A percentile compares a stretch with the other conserved stretches of the same genome.
phyloP scores from a whole-genome alignment of 1,140 invertebrate species.

The Pseudomyrmex concolor region DNA sequence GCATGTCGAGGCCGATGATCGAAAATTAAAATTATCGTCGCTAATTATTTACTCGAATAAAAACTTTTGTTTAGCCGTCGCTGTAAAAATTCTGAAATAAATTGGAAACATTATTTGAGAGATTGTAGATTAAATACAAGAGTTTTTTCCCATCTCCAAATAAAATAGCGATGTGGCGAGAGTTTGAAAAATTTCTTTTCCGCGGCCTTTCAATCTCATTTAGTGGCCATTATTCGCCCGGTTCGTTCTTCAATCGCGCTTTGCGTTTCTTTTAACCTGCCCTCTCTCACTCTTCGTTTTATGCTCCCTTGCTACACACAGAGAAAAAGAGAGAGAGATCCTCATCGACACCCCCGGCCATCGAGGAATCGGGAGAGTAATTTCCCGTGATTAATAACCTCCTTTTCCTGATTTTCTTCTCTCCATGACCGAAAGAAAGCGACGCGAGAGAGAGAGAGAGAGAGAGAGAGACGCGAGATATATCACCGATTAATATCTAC shows the following conservation, averaged over 20 bases:
- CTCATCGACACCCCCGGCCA: constrained; percentile 40
- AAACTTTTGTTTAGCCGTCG: no score
- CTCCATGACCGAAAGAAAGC: no score
- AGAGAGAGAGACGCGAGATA: constrained; percentile 22
- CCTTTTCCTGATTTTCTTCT: constrained; percentile 60
- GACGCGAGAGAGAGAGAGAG: constrained; percentile 9
- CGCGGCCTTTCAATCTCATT: constrained; percentile 9
- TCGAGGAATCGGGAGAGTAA: constrained; percentile 64
- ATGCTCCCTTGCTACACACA: not conserved
- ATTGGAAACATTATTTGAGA: no score
- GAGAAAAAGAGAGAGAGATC: not conserved
- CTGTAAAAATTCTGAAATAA: no score
- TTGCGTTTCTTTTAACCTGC: constrained; percentile 57
- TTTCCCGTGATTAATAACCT: constrained; percentile 75
- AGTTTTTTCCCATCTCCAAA: no score
- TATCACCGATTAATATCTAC: constrained; percentile 33
- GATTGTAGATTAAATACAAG: no score
- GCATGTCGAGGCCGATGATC: no score
- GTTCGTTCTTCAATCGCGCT: constrained; percentile 57
- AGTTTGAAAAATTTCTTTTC: not conserved
- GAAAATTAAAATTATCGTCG: no score
- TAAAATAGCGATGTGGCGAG: no score
- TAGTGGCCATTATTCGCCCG: constrained; percentile 16
- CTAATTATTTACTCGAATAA: no score
- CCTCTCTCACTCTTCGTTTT: not conserved